Evolutionary conservation across 2,113 vertebrate genomes (phyloP), one percentile per base, ranked within the genome.

Genomic region (Ptyas mucosa): DNA sequence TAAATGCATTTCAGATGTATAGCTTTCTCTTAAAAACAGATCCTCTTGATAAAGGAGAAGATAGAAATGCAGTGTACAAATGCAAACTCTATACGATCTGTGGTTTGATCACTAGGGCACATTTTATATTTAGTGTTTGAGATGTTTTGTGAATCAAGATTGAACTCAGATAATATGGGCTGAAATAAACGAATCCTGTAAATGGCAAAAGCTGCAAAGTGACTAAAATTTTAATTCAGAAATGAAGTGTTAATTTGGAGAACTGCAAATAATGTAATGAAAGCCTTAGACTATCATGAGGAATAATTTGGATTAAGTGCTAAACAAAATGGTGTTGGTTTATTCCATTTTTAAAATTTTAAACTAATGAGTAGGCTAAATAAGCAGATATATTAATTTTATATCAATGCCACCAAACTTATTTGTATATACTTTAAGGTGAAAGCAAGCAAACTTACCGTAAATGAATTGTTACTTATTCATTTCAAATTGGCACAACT

Each of bases 341-440:
- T 96, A 95, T 95, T 97, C 95, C 95, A 95, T 96, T 94, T 92
- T 92, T 97, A 96, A 94, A 92, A 94, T 89, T 89, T 89, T 91
- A 96, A 88, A 95, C 94, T 95, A 96, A 95, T 91, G 91, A 95
- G 93, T 96, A 95, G 94, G 96, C 94, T 95, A 95, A 96, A 96
- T 95, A 96, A 96, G 94, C 94, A 95, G 95, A 85, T n/a, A 23
- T 18, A 26, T 24, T 95, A 95, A 96, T 95, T 96, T 97, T 29
- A 85, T 96, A 95, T 94, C 96, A 95, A 93, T 94, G 92, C 96
- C 94, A 95, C 92, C 93, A 96, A 97, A 21, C 26, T 21, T 61
- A 46, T 97, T 96, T 95, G 3, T 18, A 3, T 51, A 29, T 64
- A 21, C 23, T 89, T 57, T 23, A n/a, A 5, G 53, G 29, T 29